Percentiles rank a stretch among this genome's conserved stretches.
Conservation (phyloP, 2,113 vertebrate genomes). For the Myrmophylax atrothorax region DNA sequence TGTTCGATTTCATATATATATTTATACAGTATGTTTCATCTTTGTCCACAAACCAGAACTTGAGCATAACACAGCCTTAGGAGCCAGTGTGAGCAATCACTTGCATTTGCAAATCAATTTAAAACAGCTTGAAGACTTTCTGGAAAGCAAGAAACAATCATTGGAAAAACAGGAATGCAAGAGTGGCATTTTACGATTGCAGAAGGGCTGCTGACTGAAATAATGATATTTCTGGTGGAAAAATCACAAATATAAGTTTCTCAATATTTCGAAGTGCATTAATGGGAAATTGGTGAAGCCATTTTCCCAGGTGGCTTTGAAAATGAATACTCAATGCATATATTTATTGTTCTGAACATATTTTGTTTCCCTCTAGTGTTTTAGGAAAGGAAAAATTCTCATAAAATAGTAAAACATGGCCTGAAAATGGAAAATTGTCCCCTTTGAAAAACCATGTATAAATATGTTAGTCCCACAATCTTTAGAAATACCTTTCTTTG, state of each 20-base stretch:
- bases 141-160: not conserved
- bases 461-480: not conserved
- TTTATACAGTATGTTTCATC: not conserved
- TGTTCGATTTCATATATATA: not conserved
- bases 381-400: not conserved
- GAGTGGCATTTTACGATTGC: not conserved
- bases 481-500: not conserved
- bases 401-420: not conserved
- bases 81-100: not conserved
- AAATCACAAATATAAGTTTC: not conserved
- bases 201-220: not conserved
- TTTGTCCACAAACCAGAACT: not conserved
- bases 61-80: not conserved
- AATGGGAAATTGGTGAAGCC: not conserved
- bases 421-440: not conserved
- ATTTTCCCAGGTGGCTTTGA: not conserved
- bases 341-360: not conserved
- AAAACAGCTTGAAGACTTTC: slow-evolving; percentile 2
- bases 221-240: not conserved
- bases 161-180: not conserved
- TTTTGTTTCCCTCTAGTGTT: not conserved
- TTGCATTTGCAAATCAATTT: slow-evolving; percentile 18
- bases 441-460: not conserved
- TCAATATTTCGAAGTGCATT: not conserved
- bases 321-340: not conserved